A percentile compares a stretch with the other conserved stretches of the same genome.
phyloP scores from a whole-genome alignment of 1,140 invertebrate genomes.

The Bombus breviceps region DNA sequence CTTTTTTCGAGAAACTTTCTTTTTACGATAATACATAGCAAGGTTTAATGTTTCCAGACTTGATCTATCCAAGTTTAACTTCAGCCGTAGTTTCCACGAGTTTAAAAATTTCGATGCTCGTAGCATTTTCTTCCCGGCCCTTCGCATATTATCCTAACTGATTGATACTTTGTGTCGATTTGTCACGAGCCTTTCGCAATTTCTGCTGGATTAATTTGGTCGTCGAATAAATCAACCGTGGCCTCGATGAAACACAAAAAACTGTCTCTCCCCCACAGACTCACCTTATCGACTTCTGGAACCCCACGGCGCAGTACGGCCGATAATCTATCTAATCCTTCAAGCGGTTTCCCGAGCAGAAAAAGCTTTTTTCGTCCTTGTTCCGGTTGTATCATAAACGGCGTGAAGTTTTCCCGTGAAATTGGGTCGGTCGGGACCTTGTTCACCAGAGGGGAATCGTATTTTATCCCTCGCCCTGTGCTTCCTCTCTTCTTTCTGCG shows the following conservation, averaged over 20 bases:
- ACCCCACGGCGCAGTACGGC: slow-evolving; percentile 31
- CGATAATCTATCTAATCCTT: slow-evolving; percentile 81
- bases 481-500: slow-evolving; percentile 4
- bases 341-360: slow-evolving; percentile 74
- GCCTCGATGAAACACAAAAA: slow-evolving; percentile 7
- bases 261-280: slow-evolving; percentile 20
- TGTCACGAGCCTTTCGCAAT: background rate
- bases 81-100: background rate
- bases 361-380: slow-evolving; percentile 68
- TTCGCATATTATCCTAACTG: background rate
- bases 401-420: slow-evolving; percentile 66
- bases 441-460: slow-evolving; percentile 7
- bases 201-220: slow-evolving; percentile 43
- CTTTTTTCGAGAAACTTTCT: too few relatives aligned
- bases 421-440: slow-evolving; percentile 62
- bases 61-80: too few relatives aligned
- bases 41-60: too few relatives aligned
- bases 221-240: slow-evolving; percentile 50
- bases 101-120: background rate
- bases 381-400: slow-evolving; percentile 61
- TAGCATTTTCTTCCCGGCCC: background rate
- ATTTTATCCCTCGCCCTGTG: slow-evolving; percentile 47
- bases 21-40: too few relatives aligned
- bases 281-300: slow-evolving; percentile 55
- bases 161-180: background rate